Base-by-base conservation (phyloP, 2,888 invertebrate genomes). In the Aphidoletes aphidimyza region DNA sequence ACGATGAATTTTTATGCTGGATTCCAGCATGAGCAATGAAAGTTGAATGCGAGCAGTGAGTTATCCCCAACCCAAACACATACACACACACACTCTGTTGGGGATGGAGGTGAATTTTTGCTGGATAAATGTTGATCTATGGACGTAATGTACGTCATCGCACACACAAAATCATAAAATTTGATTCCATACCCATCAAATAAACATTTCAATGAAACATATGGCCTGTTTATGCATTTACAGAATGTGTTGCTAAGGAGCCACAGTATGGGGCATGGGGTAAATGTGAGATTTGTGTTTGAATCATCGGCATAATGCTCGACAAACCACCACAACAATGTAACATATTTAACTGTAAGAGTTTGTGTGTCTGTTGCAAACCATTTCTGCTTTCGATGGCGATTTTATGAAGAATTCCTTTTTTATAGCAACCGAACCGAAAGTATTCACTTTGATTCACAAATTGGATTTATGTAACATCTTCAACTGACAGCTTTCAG, bases 161-260 rank as follows among this genome's bases (percentile, higher is more conserved):
- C 81, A 69, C 19, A 78, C 36, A 36, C 36, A 22, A 81, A 81
- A 81, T 81, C 36, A 37, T 81, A 37, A 81, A 81, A 81, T 37
- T 81, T 81, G 81, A 81, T 81, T 81, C 11, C 37, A 37, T 22
- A 81, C 37, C n/a, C 81, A 81, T 37, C 37, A 37, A 81, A 81
- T 37, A 81, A 37, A 81, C 81, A 81, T 81, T 37, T 81, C 81
- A 37, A 81, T 81, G 81, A n/a, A 37, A 81, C 81, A 81, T 22
- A 81, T 81, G 36, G 81, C n/a, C 81, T 22, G 81, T 37, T 81
- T 81, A 37, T 47, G 19, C 19, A 47, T 19, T 17, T 47, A 47
- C 47, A 47, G 9, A 26, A 69, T 69, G 14, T 30, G 30, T 69
- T n/a, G n/a, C n/a, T n/a, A n/a, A n/a, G n/a, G n/a, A n/a, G n/a